Conservation (phyloP, 2,797 vertebrate genomes). For the Lepilemur septentrionalis region DNA sequence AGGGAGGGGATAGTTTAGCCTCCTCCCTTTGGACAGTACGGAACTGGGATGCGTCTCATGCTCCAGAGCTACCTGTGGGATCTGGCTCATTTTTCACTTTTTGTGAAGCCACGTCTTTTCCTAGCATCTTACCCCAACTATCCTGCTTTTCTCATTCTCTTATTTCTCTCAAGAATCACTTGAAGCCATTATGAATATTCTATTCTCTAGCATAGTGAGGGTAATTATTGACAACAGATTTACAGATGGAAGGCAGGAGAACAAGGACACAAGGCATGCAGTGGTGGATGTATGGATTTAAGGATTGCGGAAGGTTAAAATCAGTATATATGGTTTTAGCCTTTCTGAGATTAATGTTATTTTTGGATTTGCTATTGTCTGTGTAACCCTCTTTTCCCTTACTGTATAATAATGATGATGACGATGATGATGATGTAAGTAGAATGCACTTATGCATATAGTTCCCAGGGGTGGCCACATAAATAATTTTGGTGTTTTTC, state of each 20-base stretch:
- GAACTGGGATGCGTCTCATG: rapidly evolving
- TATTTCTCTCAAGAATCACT: not conserved
- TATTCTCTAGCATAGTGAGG: not conserved
- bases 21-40: not conserved
- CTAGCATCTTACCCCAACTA: not conserved
- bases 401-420: not conserved
- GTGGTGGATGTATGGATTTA: not conserved
- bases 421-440: not conserved
- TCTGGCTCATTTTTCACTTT: not conserved
- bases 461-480: not conserved
- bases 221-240: not conserved
- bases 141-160: not conserved
- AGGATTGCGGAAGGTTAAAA: not conserved
- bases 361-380: not conserved
- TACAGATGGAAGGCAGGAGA: not conserved
- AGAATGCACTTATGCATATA: not conserved
- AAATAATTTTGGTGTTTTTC: not conserved
- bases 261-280: not conserved
- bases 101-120: not conserved
- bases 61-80: not conserved
- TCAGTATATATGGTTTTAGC: not conserved
- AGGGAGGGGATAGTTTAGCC: not conserved
- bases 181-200: not conserved
- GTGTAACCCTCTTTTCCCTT: not conserved
- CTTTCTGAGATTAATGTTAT: not conserved